Conservation (phyloP, 2,797 vertebrate genomes). For the Thripadectes ignobilis region DNA sequence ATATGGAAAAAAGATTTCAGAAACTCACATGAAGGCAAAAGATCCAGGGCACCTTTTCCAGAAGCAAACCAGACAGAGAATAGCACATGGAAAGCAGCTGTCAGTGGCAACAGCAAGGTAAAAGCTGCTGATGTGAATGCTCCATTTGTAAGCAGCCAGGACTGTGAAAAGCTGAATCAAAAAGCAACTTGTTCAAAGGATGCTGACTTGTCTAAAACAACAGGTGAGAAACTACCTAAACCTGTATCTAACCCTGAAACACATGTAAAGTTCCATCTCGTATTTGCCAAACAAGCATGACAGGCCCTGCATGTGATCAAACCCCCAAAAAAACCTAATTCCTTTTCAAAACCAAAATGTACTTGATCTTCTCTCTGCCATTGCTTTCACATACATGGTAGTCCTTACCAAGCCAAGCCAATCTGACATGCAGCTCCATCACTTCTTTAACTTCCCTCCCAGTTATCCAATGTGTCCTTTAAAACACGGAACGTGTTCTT, state of each 20-base stretch:
- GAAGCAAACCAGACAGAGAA: neutral
- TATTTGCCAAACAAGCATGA: neutral
- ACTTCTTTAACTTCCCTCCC: neutral
- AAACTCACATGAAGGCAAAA: neutral
- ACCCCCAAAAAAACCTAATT: neutral
- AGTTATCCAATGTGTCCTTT: neutral
- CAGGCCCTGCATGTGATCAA: neutral
- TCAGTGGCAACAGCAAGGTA: neutral
- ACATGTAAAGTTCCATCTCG: neutral
- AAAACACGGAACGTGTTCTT: neutral
- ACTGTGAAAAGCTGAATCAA: neutral
- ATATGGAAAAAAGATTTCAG: neutral
- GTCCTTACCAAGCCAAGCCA: neutral
- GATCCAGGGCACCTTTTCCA: neutral
- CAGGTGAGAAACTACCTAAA: neutral
- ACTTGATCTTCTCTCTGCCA: neutral
- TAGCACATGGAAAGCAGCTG: neutral
- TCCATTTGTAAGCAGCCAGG: neutral
- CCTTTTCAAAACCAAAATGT: neutral
- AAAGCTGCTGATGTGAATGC: neutral
- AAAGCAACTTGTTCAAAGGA: neutral
- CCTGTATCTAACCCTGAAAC: neutral
- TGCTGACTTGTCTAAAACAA: neutral
- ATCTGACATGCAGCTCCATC: neutral
- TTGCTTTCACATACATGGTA: neutral